Evolutionary conservation across 2,113 vertebrate genomes (phyloP).

Genomic region (Indicator indicator): DNA sequence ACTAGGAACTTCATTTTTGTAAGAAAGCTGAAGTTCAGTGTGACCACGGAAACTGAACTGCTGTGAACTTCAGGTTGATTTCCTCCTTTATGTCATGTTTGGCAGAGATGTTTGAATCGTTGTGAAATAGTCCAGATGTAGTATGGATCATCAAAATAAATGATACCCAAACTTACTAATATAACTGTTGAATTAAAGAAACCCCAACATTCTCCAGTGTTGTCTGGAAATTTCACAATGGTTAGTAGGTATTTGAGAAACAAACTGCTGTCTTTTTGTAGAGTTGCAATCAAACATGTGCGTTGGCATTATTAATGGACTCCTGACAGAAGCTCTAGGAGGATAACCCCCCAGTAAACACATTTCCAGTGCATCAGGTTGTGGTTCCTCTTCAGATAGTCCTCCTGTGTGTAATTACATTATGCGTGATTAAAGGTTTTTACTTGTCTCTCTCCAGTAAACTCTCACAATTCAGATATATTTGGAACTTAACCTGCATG

Average conservation of each 20-base stretch:
- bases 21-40: neutral
- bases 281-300: neutral
- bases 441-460: neutral
- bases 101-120: neutral
- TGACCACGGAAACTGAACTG: neutral
- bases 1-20: neutral
- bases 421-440: neutral
- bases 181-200: neutral
- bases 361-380: neutral
- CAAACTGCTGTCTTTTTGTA: neutral
- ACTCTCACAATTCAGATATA: neutral
- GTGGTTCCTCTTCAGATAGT: neutral
- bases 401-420: neutral
- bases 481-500: neutral
- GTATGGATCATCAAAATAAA: neutral
- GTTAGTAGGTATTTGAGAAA: neutral
- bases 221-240: neutral
- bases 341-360: neutral
- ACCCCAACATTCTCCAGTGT: neutral
- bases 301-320: neutral
- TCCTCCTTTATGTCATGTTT: neutral
- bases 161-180: neutral
- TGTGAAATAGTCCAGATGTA: neutral
- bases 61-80: neutral
- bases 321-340: neutral